Conservation (phyloP, 2,888 invertebrate species). For the Tenthredo livida region DNA sequence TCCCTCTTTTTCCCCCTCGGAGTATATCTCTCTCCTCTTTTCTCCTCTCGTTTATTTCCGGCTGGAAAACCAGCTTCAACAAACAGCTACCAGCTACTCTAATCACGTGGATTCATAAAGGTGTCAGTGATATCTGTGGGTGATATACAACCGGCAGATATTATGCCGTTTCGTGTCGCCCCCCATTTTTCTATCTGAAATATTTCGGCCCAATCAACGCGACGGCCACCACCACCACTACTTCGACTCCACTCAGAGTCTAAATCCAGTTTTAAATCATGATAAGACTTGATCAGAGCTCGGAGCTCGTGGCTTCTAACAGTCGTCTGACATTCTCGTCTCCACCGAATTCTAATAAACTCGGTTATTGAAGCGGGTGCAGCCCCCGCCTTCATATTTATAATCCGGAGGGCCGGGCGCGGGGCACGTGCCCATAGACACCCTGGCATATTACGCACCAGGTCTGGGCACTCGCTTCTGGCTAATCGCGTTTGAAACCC, state of each 20-base stretch:
- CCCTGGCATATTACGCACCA: conserved; percentile 32
- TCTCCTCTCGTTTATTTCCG: not conserved
- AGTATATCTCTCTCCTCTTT: conserved; percentile 36
- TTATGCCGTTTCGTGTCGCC: conserved; percentile 41
- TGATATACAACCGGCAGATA: conserved; percentile 53
- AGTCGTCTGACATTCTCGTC: not conserved
- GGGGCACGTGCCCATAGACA: conserved; percentile 71
- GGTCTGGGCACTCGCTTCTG: conserved; percentile 23
- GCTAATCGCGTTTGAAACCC: conserved; percentile 74
- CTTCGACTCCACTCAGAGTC: not conserved
- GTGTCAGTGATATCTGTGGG: conserved; percentile 53
- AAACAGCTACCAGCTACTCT: conserved; percentile 17
- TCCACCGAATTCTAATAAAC: conserved; percentile 47
- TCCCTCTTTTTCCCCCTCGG: conserved; percentile 52
- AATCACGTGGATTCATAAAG: conserved; percentile 54
- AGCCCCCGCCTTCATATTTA: conserved; percentile 70
- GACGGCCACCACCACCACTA: conserved; percentile 7
- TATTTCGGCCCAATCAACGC: not conserved
- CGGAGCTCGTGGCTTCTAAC: not conserved
- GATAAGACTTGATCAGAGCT: conserved; percentile 31
- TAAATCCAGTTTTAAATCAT: conserved; percentile 48
- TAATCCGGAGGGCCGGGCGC: conserved; percentile 75
- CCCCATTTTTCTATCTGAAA: conserved; percentile 4
- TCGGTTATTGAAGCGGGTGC: conserved; percentile 42
- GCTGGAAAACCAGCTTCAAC: not conserved